These are phyloP conservation scores for Elymnias hypermnestra DNA, from an alignment of 1,140 invertebrate genomes.

Conservation along the genomic window DNA sequence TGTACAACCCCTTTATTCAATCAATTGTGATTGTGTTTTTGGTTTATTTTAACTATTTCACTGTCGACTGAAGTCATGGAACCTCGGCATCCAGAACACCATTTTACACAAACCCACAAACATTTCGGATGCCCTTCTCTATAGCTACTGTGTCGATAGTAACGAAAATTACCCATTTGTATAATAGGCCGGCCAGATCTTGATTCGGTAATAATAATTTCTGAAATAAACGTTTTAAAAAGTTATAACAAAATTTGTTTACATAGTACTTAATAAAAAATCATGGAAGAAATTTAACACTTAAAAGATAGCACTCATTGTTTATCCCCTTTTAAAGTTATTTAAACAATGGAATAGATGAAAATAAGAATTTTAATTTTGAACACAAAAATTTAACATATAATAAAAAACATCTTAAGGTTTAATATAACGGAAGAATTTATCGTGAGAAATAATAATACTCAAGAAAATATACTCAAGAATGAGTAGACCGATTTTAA, in stretches of 20 bases:
- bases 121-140: conserved; percentile 21
- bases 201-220: conserved; percentile 26
- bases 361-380: too few species aligned
- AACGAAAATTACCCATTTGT: conserved; percentile 28
- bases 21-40: conserved; percentile 15
- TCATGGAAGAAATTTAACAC: too few species aligned
- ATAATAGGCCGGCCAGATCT: conserved; percentile 28
- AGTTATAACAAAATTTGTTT: neutral
- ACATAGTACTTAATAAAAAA: too few species aligned
- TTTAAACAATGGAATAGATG: neutral
- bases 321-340: too few species aligned
- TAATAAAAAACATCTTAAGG: too few species aligned
- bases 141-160: conserved; percentile 35
- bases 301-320: too few species aligned
- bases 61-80: conserved; percentile 29
- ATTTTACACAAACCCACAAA: conserved; percentile 39
- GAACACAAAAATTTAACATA: too few species aligned
- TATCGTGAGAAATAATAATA: too few species aligned
- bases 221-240: conserved; percentile 20
- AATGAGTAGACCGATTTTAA: too few species aligned
- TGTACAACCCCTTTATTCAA: too few species aligned
- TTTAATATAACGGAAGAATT: too few species aligned
- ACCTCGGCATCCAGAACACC: conserved; percentile 26
- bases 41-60: conserved; percentile 28
- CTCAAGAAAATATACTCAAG: too few species aligned